Evolutionary conservation across 2,888 invertebrate species (phyloP).

Genomic region (Scaptomyza flava): DNA sequence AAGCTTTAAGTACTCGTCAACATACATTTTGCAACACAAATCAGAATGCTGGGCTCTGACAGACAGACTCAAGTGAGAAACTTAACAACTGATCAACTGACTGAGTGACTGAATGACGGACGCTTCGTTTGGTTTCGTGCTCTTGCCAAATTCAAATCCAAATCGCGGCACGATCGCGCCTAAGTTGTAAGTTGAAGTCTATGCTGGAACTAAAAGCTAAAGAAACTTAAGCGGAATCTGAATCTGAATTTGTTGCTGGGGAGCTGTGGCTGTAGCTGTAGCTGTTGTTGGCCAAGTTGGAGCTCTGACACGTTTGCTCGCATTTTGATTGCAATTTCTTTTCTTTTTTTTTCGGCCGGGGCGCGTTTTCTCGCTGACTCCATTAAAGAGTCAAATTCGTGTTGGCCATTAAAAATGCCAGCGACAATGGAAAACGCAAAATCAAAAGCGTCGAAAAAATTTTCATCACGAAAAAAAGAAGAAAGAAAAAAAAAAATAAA

Average conservation of each 20-base stretch:
- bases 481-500: constrained; percentile 9
- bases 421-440: constrained; percentile 79
- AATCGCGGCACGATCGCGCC: constrained; percentile 72
- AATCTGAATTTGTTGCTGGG: constrained; percentile 26
- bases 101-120: constrained; percentile 16
- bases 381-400: constrained; percentile 77
- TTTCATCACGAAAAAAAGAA: constrained; percentile 68
- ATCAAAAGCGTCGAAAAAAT: constrained; percentile 63
- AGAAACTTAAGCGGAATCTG: constrained; percentile 18
- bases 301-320: constrained; percentile 80
- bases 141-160: constrained; percentile 76
- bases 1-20: constrained; percentile 14
- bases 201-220: constrained; percentile 28
- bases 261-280: constrained; percentile 7
- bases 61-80: constrained; percentile 20
- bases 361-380: constrained; percentile 61
- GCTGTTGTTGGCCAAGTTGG: constrained; percentile 57
- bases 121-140: constrained; percentile 59
- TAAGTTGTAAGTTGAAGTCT: constrained; percentile 25
- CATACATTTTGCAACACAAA: constrained; percentile 40
- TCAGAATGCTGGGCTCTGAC: constrained; percentile 29
- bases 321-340: constrained; percentile 81
- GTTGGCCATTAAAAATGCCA: constrained; percentile 73
- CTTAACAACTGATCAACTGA: constrained; percentile 15
- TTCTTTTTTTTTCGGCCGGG: constrained; percentile 39